Base-by-base conservation (phyloP, 2,888 invertebrate genomes). In the Microchrysa polita region DNA sequence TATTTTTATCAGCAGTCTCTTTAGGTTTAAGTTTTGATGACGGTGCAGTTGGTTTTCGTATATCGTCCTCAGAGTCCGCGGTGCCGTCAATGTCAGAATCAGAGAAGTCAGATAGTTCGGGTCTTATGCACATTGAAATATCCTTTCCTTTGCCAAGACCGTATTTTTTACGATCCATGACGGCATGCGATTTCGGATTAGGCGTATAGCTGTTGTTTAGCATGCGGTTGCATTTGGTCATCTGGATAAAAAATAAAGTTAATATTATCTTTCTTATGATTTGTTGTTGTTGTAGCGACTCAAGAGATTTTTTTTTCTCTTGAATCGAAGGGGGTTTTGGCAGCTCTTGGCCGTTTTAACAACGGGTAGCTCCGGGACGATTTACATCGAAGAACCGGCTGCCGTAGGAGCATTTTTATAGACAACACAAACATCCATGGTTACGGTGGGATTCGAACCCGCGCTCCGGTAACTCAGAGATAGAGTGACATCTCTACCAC, bases 61-160 rank as follows among this genome's bases (percentile, higher is more conserved):
- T 74, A 69, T 14, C 55, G 23, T 34, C 57, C 16, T 14, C 16
- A 20, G 67, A 55, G 22, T 57, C 60, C 5, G 34, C 16, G 20
- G 20, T 9, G 22, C 44, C 48, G 7, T 42, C 72, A 1, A n/a
- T 18, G 10, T 59, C 59, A 2, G 73, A 73, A 65, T 44, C 48
- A 4, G 65, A 44, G 5, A 9, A 10, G 23, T 72, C 48, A 9
- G 61, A 52, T 14, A 61, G 9, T n/a, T 74, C 72, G 5, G 57
- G 65, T 63, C 42, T 75, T n/a, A 73, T 74, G 60, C 75, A 76
- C 77, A 79, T 78, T 22, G 79, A 77, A 27, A 80, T 77, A 22
- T 80, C 75, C 75, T 83, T 82, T 2, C 78, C 79, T 74, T 79
- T 79, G 1, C 79, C 80, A n/a, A 80, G 69, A 9, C 80, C 80